Evolutionary conservation across 2,888 invertebrate genomes (phyloP).

Genomic region (Oxycera nigricornis): DNA sequence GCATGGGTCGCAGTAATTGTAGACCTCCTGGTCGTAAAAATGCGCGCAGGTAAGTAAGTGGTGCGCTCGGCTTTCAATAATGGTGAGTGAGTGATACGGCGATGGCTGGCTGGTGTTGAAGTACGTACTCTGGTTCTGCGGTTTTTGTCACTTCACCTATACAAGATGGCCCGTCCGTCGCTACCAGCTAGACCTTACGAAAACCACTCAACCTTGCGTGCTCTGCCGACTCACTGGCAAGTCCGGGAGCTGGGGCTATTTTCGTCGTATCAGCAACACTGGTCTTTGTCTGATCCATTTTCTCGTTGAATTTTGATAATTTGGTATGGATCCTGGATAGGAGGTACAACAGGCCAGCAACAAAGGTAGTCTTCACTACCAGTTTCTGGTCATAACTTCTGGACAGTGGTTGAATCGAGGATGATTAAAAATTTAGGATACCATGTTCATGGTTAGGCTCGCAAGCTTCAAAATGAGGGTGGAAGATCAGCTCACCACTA

Average conservation of each 20-base stretch:
- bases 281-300: too few relatives aligned
- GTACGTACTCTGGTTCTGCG: slow-evolving; percentile 13
- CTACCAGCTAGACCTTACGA: background rate
- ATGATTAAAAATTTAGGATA: too few relatives aligned
- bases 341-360: too few relatives aligned
- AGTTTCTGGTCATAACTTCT: too few relatives aligned
- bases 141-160: slow-evolving; percentile 11
- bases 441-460: too few relatives aligned
- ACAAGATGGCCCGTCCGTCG: too few relatives aligned
- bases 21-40: background rate
- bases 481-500: too few relatives aligned
- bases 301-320: too few relatives aligned
- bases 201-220: slow-evolving; percentile 5
- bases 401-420: too few relatives aligned
- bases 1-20: background rate
- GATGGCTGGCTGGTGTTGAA: slow-evolving; percentile 5
- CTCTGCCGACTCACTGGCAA: background rate
- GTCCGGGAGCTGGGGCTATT: background rate
- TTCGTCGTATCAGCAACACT: background rate
- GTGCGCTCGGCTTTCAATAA: background rate
- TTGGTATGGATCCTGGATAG: too few relatives aligned
- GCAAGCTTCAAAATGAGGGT: too few relatives aligned
- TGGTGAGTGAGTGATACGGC: background rate
- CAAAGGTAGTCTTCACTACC: too few relatives aligned
- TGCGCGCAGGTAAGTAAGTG: background rate